Conservation (phyloP, 2,888 invertebrate genomes). For the Drosophila sordidapex region DNA sequence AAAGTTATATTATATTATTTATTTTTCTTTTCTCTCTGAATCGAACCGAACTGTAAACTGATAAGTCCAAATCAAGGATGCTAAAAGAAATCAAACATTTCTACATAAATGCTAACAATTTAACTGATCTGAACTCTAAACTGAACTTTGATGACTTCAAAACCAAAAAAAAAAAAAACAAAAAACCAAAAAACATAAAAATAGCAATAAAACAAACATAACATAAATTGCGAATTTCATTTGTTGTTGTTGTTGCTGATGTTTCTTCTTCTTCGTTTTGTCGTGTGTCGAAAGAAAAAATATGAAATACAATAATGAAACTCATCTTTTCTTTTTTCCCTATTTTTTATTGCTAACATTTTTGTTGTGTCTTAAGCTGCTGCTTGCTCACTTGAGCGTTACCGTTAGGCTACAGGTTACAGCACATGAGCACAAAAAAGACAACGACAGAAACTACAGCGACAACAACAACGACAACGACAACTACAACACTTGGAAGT, state of each 20-base stretch:
- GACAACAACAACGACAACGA: conserved; percentile 13
- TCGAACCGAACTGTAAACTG: background rate
- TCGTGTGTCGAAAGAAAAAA: conserved; percentile 40
- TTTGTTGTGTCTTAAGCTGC: conserved; percentile 53
- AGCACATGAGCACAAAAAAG: conserved; percentile 46
- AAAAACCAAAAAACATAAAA: conserved; percentile 16
- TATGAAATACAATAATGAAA: conserved; percentile 30
- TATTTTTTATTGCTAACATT: conserved; percentile 15
- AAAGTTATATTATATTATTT: background rate
- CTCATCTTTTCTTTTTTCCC: conserved; percentile 2
- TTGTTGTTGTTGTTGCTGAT: conserved; percentile 24
- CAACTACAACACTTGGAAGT: conserved; percentile 17
- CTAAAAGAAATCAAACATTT: background rate
- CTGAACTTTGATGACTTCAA: conserved; percentile 26
- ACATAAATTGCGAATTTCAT: conserved; percentile 77
- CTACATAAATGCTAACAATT: conserved; percentile 4
- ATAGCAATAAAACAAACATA: conserved; percentile 57
- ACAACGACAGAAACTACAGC: conserved; percentile 23
- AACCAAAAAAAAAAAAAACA: conserved; percentile 3
- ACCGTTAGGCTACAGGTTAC: conserved; percentile 71
- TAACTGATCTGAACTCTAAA: conserved; percentile 32
- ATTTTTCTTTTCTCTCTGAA: background rate
- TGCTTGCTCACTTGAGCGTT: conserved; percentile 66
- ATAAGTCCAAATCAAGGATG: background rate
- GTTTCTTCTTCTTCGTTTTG: conserved; percentile 36